Conservation (phyloP, 2,888 invertebrate species). For the Beris morrisii region DNA sequence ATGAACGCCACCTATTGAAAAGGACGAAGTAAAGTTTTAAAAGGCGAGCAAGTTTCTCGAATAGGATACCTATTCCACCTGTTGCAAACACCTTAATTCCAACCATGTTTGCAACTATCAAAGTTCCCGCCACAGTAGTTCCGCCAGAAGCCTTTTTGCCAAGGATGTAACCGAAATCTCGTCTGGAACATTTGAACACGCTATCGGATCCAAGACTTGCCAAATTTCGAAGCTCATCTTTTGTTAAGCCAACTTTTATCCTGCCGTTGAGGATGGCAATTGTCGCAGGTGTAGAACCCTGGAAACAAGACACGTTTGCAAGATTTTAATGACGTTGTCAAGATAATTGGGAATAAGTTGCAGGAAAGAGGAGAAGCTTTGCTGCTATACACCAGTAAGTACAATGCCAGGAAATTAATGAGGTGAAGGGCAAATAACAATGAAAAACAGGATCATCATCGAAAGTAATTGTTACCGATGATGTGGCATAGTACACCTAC, state of each 20-base stretch:
- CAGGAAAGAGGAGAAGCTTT: too few species aligned
- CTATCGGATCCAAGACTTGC: constrained; percentile 56
- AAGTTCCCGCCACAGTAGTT: constrained; percentile 95
- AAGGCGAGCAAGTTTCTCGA: background rate
- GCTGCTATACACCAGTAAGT: too few species aligned
- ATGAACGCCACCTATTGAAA: constrained; percentile 86
- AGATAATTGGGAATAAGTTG: constrained; percentile 19
- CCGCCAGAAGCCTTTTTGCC: constrained; percentile 78
- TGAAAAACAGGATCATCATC: too few species aligned
- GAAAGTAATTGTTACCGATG: too few species aligned
- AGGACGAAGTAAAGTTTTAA: constrained; percentile 1
- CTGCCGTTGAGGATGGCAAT: constrained; percentile 84
- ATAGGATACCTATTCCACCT: constrained; percentile 68
- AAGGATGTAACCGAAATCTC: constrained; percentile 79
- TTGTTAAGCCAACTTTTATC: constrained; percentile 75
- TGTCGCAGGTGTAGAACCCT: constrained; percentile 90
- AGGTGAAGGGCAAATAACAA: too few species aligned
- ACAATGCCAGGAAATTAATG: too few species aligned
- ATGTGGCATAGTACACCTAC: too few species aligned
- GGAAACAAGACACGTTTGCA: constrained; percentile 28
- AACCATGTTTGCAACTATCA: constrained; percentile 78
- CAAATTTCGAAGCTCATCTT: constrained; percentile 66
- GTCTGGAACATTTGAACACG: constrained; percentile 80
- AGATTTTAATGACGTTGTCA: background rate
- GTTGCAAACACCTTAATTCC: constrained; percentile 93